Conservation (phyloP, 2,888 invertebrate genomes). For the Blastobasis adustella region DNA sequence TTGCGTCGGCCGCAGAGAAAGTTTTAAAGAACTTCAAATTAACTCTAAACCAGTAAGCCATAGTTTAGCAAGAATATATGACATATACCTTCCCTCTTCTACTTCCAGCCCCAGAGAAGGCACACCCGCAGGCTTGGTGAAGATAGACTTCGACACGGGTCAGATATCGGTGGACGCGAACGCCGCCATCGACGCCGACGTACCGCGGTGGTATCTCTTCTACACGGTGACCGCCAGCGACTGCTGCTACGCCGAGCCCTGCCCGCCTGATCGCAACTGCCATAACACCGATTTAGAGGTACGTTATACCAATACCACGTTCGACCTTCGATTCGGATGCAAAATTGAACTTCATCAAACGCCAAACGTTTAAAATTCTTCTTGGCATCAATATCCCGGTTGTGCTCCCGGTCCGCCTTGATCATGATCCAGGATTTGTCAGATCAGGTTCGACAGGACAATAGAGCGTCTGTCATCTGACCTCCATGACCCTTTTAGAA, state of each 20-base stretch:
- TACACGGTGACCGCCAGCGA: slow-evolving; percentile 75
- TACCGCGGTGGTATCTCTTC: slow-evolving; percentile 56
- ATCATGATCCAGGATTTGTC: no score
- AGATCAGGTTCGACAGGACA: no score
- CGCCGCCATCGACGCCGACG: slow-evolving; percentile 73
- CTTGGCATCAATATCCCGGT: no score
- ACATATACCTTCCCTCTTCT: no score
- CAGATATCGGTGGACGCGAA: slow-evolving; percentile 61
- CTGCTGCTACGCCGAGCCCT: slow-evolving; percentile 41
- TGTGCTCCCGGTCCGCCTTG: no score
- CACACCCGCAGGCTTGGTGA: slow-evolving; percentile 59
- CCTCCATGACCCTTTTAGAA: no score
- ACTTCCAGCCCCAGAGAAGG: slow-evolving; percentile 47
- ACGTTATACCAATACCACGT: no score
- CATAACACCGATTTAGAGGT: slow-evolving; percentile 29
- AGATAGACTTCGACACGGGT: slow-evolving; percentile 66
- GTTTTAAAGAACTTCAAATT: not conserved
- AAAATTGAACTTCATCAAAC: no score
- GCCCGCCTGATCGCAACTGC: slow-evolving; percentile 42
- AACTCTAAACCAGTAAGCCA: not conserved
- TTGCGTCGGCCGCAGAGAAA: no score
- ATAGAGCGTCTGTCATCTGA: no score
- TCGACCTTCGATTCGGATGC: no score
- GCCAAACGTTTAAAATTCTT: no score
- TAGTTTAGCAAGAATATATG: not conserved